Conservation (phyloP, 2,113 vertebrate genomes). For the Phoenicopterus ruber region DNA sequence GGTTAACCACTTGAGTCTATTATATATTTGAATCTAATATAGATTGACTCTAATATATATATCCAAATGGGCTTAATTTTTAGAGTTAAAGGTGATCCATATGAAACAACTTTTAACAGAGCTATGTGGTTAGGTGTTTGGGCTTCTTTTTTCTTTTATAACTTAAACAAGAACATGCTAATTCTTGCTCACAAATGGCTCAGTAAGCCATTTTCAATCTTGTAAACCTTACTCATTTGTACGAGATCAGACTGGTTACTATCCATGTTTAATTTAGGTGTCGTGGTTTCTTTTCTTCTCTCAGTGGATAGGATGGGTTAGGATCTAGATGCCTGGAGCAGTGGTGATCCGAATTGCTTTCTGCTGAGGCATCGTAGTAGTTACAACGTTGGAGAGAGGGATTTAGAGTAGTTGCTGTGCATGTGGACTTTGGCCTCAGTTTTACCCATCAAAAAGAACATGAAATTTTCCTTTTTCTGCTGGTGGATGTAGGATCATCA, state of each 20-base stretch:
- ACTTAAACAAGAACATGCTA: not conserved
- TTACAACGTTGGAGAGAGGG: not conserved
- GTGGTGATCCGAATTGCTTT: not conserved
- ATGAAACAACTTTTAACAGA: not conserved
- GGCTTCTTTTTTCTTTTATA: not conserved
- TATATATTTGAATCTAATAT: not conserved
- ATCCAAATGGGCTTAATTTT: not conserved
- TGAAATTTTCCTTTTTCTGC: not conserved
- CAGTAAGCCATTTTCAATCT: not conserved
- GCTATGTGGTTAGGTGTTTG: not conserved
- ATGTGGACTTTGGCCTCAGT: not conserved
- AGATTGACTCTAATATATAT: not conserved
- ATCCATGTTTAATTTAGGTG: not conserved
- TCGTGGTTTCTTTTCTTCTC: not conserved
- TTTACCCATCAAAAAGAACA: not conserved
- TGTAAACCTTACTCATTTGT: not conserved
- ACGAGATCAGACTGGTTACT: not conserved
- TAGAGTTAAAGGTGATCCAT: not conserved
- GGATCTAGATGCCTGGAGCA: not conserved
- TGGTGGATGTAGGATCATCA: not conserved
- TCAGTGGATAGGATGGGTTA: not conserved
- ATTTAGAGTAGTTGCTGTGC: not conserved
- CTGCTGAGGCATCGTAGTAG: not conserved
- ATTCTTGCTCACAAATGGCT: not conserved
- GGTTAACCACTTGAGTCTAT: not conserved